phyloP scores from a whole-genome alignment of 1,140 invertebrate species.

The Cyclargus thomasi region DNA sequence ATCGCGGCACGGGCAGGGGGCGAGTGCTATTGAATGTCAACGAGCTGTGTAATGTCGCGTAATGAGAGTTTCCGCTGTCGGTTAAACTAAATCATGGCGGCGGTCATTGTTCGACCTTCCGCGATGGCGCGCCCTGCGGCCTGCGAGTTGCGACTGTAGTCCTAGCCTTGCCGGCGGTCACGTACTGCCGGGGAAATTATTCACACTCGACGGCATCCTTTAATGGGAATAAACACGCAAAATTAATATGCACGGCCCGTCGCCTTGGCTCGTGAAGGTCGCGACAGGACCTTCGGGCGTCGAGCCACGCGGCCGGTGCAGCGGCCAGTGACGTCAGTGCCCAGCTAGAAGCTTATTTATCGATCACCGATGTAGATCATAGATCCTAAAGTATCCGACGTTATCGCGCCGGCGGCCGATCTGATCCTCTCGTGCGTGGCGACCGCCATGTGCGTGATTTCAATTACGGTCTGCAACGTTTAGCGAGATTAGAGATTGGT shows the following conservation, averaged over 20 bases:
- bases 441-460: background rate
- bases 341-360: background rate
- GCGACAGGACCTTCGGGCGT: background rate
- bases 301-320: too few relatives aligned
- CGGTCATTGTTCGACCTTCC: slow-evolving; percentile 2
- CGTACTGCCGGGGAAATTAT: background rate
- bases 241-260: background rate
- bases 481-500: background rate
- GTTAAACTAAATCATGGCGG: background rate
- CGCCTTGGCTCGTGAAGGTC: background rate
- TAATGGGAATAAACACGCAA: background rate
- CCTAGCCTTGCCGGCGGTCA: background rate
- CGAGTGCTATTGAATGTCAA: background rate
- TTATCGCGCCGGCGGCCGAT: too few relatives aligned
- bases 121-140: background rate
- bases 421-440: background rate
- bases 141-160: too few relatives aligned
- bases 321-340: background rate
- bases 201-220: background rate
- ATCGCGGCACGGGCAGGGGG: too few relatives aligned
- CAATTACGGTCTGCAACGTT: background rate
- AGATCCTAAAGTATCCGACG: background rate
- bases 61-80: background rate
- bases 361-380: background rate
- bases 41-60: background rate